A percentile compares a stretch with the other conserved stretches of the same genome.
phyloP scores from a whole-genome alignment of 23 tunicate genomes.

The Phallusia fumigata region DNA sequence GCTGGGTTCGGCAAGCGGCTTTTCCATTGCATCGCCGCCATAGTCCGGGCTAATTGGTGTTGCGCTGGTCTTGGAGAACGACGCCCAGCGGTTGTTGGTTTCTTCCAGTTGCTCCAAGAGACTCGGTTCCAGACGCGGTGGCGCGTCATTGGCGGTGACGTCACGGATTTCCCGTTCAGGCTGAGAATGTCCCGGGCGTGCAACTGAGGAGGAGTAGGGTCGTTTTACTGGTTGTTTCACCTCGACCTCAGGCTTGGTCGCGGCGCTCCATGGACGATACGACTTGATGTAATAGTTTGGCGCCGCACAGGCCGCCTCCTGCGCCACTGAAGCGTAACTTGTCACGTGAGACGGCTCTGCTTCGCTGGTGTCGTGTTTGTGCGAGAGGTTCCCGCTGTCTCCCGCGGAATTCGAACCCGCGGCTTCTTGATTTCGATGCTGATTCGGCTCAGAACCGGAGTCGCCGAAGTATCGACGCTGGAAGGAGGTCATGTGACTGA shows the following conservation, averaged over 20 bases:
- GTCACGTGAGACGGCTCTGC: slow-evolving; percentile 15
- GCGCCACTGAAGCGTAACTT: slow-evolving; percentile 15
- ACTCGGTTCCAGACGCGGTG: neutral
- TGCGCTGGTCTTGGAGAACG: neutral
- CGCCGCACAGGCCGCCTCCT: slow-evolving; percentile 14
- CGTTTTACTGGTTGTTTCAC: slow-evolving; percentile 13
- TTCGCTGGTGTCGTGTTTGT: neutral
- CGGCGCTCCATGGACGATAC: slow-evolving; percentile 72
- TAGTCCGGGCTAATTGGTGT: neutral
- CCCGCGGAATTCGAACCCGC: slow-evolving; percentile 10
- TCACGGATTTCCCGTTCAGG: slow-evolving; percentile 1
- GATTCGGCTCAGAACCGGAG: neutral
- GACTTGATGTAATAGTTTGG: slow-evolving; percentile 67
- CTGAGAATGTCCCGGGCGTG: neutral
- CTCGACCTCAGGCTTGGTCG: neutral
- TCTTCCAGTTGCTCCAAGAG: neutral
- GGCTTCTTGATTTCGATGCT: neutral
- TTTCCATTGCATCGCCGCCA: neutral
- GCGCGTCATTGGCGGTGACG: neutral
- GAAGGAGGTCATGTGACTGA: slow-evolving; percentile 46
- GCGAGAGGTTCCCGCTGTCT: neutral
- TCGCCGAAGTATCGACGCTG: slow-evolving; percentile 36
- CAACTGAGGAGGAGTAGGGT: slow-evolving; percentile 30
- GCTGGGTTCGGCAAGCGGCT: neutral
- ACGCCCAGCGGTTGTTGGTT: slow-evolving; percentile 17